Conservation (phyloP, 2,888 invertebrate species). For the Hipparchia semele region DNA sequence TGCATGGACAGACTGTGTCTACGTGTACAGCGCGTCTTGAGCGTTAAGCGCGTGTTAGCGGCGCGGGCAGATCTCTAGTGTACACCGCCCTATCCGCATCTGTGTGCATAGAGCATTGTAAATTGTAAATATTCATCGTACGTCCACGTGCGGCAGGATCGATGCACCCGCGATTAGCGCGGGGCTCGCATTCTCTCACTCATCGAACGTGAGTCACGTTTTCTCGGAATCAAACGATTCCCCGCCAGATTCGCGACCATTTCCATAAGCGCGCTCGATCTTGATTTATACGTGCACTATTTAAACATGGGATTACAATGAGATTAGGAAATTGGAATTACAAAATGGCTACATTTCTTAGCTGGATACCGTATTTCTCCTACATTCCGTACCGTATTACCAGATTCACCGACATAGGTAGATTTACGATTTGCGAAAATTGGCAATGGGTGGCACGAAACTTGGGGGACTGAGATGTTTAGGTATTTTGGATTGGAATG, state of each 20-base stretch:
- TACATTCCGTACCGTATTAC: background rate
- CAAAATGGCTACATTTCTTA: constrained; percentile 5
- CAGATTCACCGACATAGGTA: background rate
- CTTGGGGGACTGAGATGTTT: background rate
- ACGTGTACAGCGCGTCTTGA: too few species aligned
- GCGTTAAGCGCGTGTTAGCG: too few species aligned
- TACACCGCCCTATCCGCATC: background rate
- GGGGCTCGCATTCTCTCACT: constrained; percentile 40
- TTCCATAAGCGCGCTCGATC: constrained; percentile 32
- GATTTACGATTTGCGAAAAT: background rate
- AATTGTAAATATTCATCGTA: constrained; percentile 36
- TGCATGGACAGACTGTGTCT: too few species aligned
- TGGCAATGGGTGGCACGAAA: background rate
- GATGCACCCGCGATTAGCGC: constrained; percentile 46
- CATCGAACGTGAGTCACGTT: constrained; percentile 41
- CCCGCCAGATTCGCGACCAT: constrained; percentile 36
- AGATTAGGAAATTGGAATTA: constrained; percentile 11
- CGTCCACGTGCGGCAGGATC: constrained; percentile 38
- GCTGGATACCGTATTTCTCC: constrained; percentile 9
- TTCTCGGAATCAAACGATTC: constrained; percentile 35
- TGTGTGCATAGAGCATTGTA: background rate
- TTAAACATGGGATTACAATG: constrained; percentile 7
- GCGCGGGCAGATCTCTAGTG: background rate
- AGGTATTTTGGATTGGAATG: too few species aligned
- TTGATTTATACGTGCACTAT: constrained; percentile 29